Evolutionary conservation across 1,140 invertebrate species (phyloP).

Genomic region (Papilio aristodemus): DNA sequence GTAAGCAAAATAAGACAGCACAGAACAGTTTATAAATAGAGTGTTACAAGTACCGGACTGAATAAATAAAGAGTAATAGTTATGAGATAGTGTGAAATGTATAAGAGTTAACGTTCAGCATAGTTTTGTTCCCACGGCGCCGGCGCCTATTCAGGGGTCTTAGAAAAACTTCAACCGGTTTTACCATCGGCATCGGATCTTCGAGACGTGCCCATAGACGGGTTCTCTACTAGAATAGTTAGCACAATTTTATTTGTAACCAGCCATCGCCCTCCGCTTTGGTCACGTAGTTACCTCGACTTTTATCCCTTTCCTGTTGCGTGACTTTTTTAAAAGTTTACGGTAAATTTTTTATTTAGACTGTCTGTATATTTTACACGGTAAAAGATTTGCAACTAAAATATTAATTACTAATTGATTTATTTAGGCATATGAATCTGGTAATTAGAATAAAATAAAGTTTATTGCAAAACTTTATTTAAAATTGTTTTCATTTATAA

Average conservation of each 20-base stretch:
- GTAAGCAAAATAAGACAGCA: slow-evolving; percentile 26
- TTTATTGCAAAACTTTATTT: too few relatives aligned
- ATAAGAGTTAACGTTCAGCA: slow-evolving; percentile 36
- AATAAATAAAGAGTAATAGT: slow-evolving; percentile 35
- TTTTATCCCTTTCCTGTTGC: slow-evolving; percentile 26
- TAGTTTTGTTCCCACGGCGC: slow-evolving; percentile 55
- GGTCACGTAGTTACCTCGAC: slow-evolving; percentile 6
- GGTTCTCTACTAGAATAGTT: slow-evolving; percentile 49
- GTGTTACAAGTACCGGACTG: slow-evolving; percentile 23
- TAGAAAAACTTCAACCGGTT: slow-evolving; percentile 71
- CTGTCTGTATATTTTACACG: background rate
- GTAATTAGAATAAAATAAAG: background rate
- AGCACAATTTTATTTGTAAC: slow-evolving; percentile 41
- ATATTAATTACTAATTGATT: background rate
- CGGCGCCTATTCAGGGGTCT: slow-evolving; percentile 42
- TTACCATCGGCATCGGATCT: slow-evolving; percentile 49
- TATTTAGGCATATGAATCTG: background rate
- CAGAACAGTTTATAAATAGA: slow-evolving; percentile 25
- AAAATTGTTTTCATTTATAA: too few relatives aligned
- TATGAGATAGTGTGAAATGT: slow-evolving; percentile 16
- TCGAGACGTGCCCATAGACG: slow-evolving; percentile 45
- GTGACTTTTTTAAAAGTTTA: slow-evolving; percentile 13
- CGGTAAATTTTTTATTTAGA: background rate
- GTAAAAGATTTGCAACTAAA: background rate
- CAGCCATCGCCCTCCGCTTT: slow-evolving; percentile 31